Percentiles rank a stretch among this genome's conserved stretches.
phyloP scores from a whole-genome alignment of 2,888 invertebrate species.

The Cheilosia pagana region DNA sequence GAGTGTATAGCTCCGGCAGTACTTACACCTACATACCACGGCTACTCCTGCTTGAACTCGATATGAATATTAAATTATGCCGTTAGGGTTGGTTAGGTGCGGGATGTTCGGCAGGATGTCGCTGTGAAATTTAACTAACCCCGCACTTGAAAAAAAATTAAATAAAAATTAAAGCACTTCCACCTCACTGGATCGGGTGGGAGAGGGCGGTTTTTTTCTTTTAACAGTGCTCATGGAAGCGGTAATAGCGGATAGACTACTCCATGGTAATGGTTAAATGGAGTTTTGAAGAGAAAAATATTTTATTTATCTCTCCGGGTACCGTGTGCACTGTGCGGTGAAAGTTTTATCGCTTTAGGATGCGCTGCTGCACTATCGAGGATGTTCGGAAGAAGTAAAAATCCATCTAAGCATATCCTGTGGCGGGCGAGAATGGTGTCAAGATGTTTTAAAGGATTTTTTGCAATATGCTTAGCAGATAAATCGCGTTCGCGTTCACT shows the following conservation, averaged over 20 bases:
- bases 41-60: constrained; percentile 25
- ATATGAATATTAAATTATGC: constrained; percentile 57
- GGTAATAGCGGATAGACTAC: background rate
- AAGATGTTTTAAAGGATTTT: background rate
- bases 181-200: background rate
- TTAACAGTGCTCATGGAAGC: background rate
- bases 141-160: too few relatives aligned
- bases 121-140: constrained; percentile 20
- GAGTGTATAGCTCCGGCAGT: too few relatives aligned
- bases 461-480: background rate
- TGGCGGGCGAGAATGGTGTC: background rate
- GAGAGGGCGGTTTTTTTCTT: background rate
- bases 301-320: constrained; percentile 3
- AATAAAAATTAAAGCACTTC: background rate
- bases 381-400: background rate
- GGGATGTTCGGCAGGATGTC: background rate
- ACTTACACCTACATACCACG: background rate
- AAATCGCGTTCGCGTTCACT: background rate
- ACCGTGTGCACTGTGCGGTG: background rate
- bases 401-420: background rate
- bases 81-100: constrained; percentile 1
- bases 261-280: background rate
- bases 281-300: background rate
- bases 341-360: background rate
- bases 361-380: background rate